Evolutionary conservation across 2,888 invertebrate genomes (phyloP).

Genomic region (Andrena trimmerana): DNA sequence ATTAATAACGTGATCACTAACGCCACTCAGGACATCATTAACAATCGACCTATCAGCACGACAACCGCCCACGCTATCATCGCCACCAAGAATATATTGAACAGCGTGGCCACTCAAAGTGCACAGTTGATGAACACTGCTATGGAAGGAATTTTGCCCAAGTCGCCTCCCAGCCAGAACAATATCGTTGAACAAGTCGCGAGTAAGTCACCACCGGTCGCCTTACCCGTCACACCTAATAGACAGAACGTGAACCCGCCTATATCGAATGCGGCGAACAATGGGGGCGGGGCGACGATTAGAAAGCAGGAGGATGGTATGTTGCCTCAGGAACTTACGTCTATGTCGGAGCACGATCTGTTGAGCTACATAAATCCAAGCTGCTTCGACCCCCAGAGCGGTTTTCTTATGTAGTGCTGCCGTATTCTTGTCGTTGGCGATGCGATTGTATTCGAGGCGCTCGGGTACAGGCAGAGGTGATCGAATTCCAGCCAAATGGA

Average conservation of each 20-base stretch:
- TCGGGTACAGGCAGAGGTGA: constrained; percentile 23
- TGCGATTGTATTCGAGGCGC: constrained; percentile 30
- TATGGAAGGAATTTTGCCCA: constrained; percentile 83
- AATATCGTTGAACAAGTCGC: constrained; percentile 82
- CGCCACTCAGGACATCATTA: constrained; percentile 84
- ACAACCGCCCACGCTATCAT: constrained; percentile 85
- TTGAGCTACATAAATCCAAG: constrained; percentile 95
- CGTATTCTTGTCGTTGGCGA: constrained; percentile 51
- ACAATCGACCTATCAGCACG: constrained; percentile 82
- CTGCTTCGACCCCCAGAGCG: constrained; percentile 90
- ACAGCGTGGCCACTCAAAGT: constrained; percentile 83
- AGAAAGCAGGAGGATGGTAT: constrained; percentile 86
- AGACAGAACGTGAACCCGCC: constrained; percentile 86
- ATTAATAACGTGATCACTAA: constrained; percentile 83
- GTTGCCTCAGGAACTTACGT: constrained; percentile 91
- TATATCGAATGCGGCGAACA: constrained; percentile 84
- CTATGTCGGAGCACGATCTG: constrained; percentile 95
- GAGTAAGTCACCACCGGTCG: constrained; percentile 78
- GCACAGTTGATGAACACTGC: constrained; percentile 83
- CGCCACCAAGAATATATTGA: constrained; percentile 83
- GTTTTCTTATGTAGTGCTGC: constrained; percentile 82
- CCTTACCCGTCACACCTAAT: constrained; percentile 76
- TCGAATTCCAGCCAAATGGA: constrained; percentile 49
- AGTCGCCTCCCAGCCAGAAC: constrained; percentile 77
- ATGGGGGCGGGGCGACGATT: constrained; percentile 86